Evolutionary conservation across 2,797 vertebrate species (phyloP), one percentile per base, ranked within the genome.

Genomic region (Notolepis coatsorum): DNA sequence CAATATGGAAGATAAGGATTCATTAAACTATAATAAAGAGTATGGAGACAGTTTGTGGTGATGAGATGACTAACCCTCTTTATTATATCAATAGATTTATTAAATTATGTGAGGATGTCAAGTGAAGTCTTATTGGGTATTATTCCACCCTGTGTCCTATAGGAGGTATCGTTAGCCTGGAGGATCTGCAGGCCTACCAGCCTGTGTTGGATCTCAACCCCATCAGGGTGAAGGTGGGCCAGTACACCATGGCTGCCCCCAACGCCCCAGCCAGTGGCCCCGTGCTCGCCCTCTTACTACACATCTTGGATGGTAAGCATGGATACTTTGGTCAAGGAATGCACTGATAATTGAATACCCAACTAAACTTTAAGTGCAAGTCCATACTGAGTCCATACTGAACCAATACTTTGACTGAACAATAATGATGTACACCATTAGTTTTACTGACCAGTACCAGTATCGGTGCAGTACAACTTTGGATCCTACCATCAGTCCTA

Each of bases 111-210:
- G n/a, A n/a, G n/a, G n/a, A n/a, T n/a, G n/a, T n/a, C n/a, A n/a
- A n/a, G n/a, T n/a, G n/a, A n/a, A n/a, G n/a, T n/a, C n/a, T n/a
- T n/a, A n/a, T n/a, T n/a, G n/a, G n/a, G 33, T 58, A 23, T 85
- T 73, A 62, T 84, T 75, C 63, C 65, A 57, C 68, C 79, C 64
- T 15, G 8, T 89, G 61, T 80, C 54, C 77, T 72, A 3, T 78
- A 99, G 98, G 93, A 8, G 97, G 97, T 7, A 97, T 99, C 45
- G 75, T 99, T 71, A 97, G 95, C 0, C 43, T 90, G 64, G 84
- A 96, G 50, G 98, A 99, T 87, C 89, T 99, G 74, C 73, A 37
- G 74, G 71, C 91, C 67, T 99, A 99, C 85, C 59, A 0, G 0
- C 77, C 94, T 0, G 61, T 91, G 3, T 77, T 98, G 81, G 91